Evolutionary conservation across 2,888 invertebrate species (phyloP).

Genomic region (Corythucha ciliata): DNA sequence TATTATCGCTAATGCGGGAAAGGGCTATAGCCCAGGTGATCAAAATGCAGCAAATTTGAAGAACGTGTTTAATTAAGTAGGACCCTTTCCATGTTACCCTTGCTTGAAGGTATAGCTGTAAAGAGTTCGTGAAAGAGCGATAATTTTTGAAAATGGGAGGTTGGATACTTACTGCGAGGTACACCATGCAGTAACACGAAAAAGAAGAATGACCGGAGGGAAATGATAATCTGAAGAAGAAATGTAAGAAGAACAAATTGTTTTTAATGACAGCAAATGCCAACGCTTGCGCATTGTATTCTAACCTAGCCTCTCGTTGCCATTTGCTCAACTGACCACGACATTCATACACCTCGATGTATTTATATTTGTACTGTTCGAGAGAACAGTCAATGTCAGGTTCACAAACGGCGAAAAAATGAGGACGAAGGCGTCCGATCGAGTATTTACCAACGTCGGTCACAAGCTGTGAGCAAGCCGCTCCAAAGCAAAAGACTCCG

Average conservation of each 20-base stretch:
- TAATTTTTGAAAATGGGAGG: neutral
- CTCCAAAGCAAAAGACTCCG: conserved; percentile 80
- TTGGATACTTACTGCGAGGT: conserved; percentile 62
- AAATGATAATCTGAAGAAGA: conserved; percentile 61
- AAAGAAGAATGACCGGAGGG: conserved; percentile 89
- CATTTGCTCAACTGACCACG: conserved; percentile 57
- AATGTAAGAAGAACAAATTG: neutral
- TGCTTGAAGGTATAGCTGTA: conserved; percentile 67
- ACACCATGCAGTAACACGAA: conserved; percentile 76
- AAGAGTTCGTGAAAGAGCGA: neutral
- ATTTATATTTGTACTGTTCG: conserved; percentile 50
- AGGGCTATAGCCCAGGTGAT: conserved; percentile 81
- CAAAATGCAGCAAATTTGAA: conserved; percentile 71
- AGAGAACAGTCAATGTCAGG: conserved; percentile 58
- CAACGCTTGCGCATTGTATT: conserved; percentile 3
- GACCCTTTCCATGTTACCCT: conserved; percentile 73
- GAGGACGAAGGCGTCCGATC: conserved; percentile 85
- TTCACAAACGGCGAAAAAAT: conserved; percentile 81
- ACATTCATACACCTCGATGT: conserved; percentile 65
- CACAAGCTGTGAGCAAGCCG: conserved; percentile 70
- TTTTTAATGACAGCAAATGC: too few relatives aligned
- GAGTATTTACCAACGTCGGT: conserved; percentile 92
- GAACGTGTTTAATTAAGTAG: conserved; percentile 69
- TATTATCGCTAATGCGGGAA: conserved; percentile 88
- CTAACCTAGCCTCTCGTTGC: conserved; percentile 58